phyloP scores from a whole-genome alignment of 2,113 vertebrate species.

The Phyllostomus discolor region DNA sequence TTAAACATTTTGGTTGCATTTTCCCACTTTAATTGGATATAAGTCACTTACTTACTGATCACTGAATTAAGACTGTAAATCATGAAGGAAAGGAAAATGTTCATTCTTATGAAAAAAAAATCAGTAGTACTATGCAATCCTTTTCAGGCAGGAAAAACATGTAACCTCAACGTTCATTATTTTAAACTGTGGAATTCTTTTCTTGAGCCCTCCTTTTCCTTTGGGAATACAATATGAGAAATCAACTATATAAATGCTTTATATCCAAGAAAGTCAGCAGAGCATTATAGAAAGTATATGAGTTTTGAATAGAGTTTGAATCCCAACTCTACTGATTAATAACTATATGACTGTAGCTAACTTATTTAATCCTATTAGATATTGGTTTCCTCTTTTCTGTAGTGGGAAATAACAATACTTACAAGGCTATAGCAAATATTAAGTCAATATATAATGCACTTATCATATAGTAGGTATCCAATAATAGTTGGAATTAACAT shows the following conservation, averaged over 20 bases:
- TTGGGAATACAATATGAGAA: background rate
- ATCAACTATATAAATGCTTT: background rate
- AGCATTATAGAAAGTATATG: background rate
- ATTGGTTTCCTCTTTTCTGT: background rate
- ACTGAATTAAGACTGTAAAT: background rate
- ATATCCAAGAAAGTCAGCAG: background rate
- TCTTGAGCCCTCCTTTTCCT: background rate
- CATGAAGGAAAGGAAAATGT: background rate
- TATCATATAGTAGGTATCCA: background rate
- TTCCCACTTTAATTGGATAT: conserved; percentile 10
- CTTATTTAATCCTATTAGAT: background rate
- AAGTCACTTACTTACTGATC: background rate
- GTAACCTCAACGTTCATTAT: background rate
- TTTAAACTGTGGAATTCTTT: background rate
- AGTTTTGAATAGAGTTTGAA: background rate
- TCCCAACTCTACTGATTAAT: background rate
- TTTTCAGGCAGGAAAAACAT: background rate
- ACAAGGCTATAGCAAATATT: background rate
- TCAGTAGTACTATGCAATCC: background rate
- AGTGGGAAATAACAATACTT: background rate
- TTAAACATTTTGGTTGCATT: background rate
- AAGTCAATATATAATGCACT: background rate
- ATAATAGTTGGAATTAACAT: background rate
- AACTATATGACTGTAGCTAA: background rate
- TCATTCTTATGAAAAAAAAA: conserved; percentile 20